Percentiles rank a stretch among this genome's conserved stretches.
These are phyloP conservation scores for Drosophila ohnishii DNA, from an alignment of 1,140 invertebrate genomes.

Conservation along the genomic window DNA sequence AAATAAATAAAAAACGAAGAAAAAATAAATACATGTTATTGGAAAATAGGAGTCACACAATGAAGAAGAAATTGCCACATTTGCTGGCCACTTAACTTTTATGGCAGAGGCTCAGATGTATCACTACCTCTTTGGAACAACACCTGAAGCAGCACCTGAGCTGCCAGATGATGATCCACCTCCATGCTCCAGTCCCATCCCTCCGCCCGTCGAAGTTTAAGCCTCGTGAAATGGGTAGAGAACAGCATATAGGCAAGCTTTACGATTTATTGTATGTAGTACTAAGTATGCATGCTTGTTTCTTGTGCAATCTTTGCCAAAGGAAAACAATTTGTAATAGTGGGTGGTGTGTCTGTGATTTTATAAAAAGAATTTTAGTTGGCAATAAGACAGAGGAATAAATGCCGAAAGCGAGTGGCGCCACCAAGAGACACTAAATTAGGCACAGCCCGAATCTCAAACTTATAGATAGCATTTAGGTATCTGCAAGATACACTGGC, in stretches of 20 bases:
- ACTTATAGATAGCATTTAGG: slow-evolving; percentile 2
- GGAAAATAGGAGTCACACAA: slow-evolving; percentile 14
- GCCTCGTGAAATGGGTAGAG: not conserved
- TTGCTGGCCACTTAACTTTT: slow-evolving; percentile 57
- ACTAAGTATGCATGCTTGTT: not conserved
- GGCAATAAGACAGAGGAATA: slow-evolving; percentile 41
- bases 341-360: slow-evolving; percentile 36
- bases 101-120: slow-evolving; percentile 11
- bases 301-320: slow-evolving; percentile 44
- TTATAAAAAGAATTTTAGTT: slow-evolving; percentile 47
- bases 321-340: slow-evolving; percentile 19
- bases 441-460: not conserved
- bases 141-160: slow-evolving; percentile 21
- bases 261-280: not conserved
- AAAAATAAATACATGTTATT: not conserved
- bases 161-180: slow-evolving; percentile 1
- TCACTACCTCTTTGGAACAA: slow-evolving; percentile 7
- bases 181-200: not conserved
- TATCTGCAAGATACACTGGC: slow-evolving; percentile 19
- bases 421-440: slow-evolving; percentile 28
- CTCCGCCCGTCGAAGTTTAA: slow-evolving; percentile 9
- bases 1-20: slow-evolving; percentile 18
- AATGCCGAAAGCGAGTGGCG: slow-evolving; percentile 39
- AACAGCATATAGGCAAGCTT: not conserved
- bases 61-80: slow-evolving; percentile 53